Base-by-base conservation (phyloP, 2,797 vertebrate genomes). In the Hippopotamyrus pictus region DNA sequence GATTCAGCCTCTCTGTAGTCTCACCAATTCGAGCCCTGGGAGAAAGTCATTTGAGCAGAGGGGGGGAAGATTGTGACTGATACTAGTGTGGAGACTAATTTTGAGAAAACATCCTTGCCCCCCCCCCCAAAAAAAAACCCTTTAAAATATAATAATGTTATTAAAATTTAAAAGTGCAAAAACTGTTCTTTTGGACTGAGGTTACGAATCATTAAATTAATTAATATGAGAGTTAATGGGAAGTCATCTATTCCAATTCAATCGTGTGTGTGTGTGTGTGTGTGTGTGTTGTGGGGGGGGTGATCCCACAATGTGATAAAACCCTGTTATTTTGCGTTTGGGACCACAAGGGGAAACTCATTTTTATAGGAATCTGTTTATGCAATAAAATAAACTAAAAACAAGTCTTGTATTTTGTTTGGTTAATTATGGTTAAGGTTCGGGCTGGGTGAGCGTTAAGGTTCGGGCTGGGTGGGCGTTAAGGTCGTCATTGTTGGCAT, bases 1-100 rank as follows among this genome's bases (percentile, higher is more conserved):
- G 96, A 4, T 97, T 99, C 91, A 99, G 93, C 0, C 93, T 96
- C 89, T 98, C 97, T 0, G 98, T 99, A 1, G 96, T 97, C 86
- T 98, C 97, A 87, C 96, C 95, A 0, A 99, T 98, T 89, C 96
- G 96, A 29, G 91, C 94, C 92, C 99, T 99, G 90, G 14, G 50
- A 62, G 12, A 57, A 83, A n/a, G 41, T 22, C 51, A 44, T 79
- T 53, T 69, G 5, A 0, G 46, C 65, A 19, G 22, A 73, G 65
- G 5, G 19, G 12, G 33, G 17, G 29, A 19, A 41, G 69, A 76
- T 48, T 86, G 5, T n/a, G 44, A 83, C 41, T 37, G 37, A 19
- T 9, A 69, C 1, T 14, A 33, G 29, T 69, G 25, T 12, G 7
- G 1, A 11, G 9, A 33, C 25, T 12, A 69, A 33, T 69, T 33